phyloP scores from a whole-genome alignment of 2,113 vertebrate species.

The Sylvia atricapilla region DNA sequence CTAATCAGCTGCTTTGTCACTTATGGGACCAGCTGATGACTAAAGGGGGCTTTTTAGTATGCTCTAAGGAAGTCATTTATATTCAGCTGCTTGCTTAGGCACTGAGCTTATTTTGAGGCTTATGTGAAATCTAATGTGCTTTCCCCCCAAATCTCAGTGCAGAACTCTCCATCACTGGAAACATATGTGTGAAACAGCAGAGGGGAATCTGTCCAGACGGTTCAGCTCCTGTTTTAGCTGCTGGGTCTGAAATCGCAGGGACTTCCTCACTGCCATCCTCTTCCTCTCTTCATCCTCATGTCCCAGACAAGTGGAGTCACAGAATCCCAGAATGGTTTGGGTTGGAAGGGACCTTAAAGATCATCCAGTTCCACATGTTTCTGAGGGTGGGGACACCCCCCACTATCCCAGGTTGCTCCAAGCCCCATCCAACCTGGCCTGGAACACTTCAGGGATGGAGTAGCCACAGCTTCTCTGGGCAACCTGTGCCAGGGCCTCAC shows the following conservation, averaged over 20 bases:
- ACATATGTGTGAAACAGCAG: background rate
- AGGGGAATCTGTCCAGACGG: background rate
- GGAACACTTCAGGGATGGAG: fast-evolving
- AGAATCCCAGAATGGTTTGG: background rate
- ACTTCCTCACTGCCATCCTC: background rate
- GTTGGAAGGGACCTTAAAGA: background rate
- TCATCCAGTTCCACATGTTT: background rate
- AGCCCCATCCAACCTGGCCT: fast-evolving
- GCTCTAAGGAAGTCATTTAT: slow-evolving; percentile 33
- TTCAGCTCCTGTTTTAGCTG: background rate
- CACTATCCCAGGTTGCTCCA: fast-evolving
- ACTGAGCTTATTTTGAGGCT: background rate
- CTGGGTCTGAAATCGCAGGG: background rate
- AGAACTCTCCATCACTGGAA: background rate
- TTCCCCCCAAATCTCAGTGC: background rate
- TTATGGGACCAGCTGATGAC: slow-evolving; percentile 18
- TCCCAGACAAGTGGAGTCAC: background rate
- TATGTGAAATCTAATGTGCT: background rate
- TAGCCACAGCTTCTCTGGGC: background rate
- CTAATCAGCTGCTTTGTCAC: slow-evolving; percentile 47
- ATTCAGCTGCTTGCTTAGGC: slow-evolving; percentile 29
- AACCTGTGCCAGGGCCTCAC: background rate
- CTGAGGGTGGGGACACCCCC: background rate
- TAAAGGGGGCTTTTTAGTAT: slow-evolving; percentile 4
- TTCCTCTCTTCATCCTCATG: background rate